Evolutionary conservation across 2,113 vertebrate species (phyloP).

Genomic region (Boulengeromyrus knoepffleri): DNA sequence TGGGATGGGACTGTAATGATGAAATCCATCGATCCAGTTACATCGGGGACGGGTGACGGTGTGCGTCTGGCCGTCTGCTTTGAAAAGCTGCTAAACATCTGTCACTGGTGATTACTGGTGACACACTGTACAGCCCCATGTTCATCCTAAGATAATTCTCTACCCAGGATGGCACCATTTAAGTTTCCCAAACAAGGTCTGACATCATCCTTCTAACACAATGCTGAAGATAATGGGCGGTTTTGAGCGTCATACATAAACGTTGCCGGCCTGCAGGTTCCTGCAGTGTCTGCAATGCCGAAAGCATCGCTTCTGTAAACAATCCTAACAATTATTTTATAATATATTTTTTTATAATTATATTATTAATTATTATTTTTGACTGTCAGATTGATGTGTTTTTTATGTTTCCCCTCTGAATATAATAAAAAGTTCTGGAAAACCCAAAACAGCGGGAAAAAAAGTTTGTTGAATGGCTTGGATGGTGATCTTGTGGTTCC

Average conservation of each 20-base stretch:
- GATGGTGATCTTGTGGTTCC: background rate
- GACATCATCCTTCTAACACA: background rate
- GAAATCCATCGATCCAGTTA: background rate
- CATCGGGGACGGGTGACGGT: background rate
- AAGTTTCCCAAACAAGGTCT: background rate
- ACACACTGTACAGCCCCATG: slow-evolving; percentile 1
- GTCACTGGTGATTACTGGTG: slow-evolving; percentile 7
- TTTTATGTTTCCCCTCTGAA: background rate
- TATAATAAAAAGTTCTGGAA: background rate
- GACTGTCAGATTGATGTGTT: background rate
- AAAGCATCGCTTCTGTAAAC: background rate
- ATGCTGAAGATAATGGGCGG: background rate
- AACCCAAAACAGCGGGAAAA: background rate
- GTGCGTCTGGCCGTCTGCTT: background rate
- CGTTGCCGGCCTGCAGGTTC: background rate
- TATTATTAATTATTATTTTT: background rate
- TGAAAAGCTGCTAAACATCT: background rate
- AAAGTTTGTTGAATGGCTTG: background rate
- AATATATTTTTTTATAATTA: background rate
- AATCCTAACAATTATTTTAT: background rate
- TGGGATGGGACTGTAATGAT: background rate
- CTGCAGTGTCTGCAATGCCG: background rate
- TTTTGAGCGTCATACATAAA: background rate
- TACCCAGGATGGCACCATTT: background rate
- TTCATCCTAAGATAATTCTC: slow-evolving; percentile 5